Percentiles rank a stretch among this genome's conserved stretches.
Evolutionary conservation across 2,113 vertebrate species (phyloP).

Genomic region (Corydoras sp.): DNA sequence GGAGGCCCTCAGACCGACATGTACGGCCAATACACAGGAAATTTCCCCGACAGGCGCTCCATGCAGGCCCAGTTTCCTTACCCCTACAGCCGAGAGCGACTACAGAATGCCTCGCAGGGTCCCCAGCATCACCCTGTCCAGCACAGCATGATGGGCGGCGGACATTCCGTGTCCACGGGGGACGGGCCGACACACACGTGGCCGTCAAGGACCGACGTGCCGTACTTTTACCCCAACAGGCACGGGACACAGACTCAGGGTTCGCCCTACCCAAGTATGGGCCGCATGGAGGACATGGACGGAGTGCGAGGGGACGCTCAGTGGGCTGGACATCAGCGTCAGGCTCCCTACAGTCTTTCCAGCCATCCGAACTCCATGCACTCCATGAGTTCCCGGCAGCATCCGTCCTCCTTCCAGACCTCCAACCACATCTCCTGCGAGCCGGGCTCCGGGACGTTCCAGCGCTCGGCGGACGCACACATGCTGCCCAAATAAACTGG

Average conservation of each 20-base stretch:
- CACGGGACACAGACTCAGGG: conserved; percentile 76
- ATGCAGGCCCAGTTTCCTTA: conserved; percentile 88
- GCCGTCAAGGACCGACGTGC: conserved; percentile 87
- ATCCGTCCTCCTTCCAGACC: conserved; percentile 80
- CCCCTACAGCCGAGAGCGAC: conserved; percentile 80
- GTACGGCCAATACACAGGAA: conserved; percentile 82
- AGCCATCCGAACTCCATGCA: conserved; percentile 72
- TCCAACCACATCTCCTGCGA: conserved; percentile 87
- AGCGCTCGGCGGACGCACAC: conserved; percentile 85
- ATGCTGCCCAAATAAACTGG: conserved; percentile 92
- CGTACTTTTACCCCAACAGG: conserved; percentile 84
- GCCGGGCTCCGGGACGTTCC: conserved; percentile 89
- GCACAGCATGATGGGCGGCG: conserved; percentile 80
- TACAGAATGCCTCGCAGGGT: conserved; percentile 73
- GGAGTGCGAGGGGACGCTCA: conserved; percentile 78
- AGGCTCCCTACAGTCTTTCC: conserved; percentile 46
- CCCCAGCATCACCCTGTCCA: conserved; percentile 58
- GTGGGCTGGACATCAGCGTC: conserved; percentile 80
- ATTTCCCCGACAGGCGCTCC: conserved; percentile 85
- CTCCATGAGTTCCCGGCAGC: conserved; percentile 75
- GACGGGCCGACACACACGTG: conserved; percentile 88
- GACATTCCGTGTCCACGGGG: conserved; percentile 63
- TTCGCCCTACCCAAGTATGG: conserved; percentile 78
- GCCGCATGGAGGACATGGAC: conserved; percentile 85
- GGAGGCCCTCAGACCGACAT: conserved; percentile 85